Evolutionary conservation across 64 coral and sea anemone species (phyloP), one percentile per base, ranked within the genome.

Genomic region (Stichodactyla mertensii): DNA sequence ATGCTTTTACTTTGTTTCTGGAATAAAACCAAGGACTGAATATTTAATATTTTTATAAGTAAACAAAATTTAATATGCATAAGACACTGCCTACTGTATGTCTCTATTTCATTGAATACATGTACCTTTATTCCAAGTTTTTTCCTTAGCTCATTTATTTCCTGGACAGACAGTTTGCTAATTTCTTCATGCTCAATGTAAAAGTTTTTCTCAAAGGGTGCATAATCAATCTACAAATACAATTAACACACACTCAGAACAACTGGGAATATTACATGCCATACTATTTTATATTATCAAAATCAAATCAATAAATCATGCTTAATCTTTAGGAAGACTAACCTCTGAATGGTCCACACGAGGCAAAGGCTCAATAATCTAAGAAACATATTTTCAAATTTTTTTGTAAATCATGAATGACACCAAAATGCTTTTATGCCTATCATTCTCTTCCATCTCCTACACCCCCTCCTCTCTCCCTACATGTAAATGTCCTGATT

Each of bases 351-450:
- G 97, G 83, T 99, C 97, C 51, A 99, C 88, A 59, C 87, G 71
- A 74, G 97, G 97, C 27, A 99, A 85, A 18, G 97, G 97, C 55
- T 95, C 90, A 91, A 99, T 99, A 31, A 99, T 99, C 97, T 99
- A 67, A 70, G 64, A 87, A 58, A 53, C 14, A 58, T 55, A 84
- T 22, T 55, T 80, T 22, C 28, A 52, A 14, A 19, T 54, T 45
- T 45, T 52, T 7, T 31, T 81, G 54, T 45, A 45, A 45, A 45
- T 45, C 36, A 45, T 45, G 36, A 45, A 45, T 45, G 36, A 45
- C 36, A 45, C 36, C 36, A 45, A 45, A 45, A 45, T 45, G 36
- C 36, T 45, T 3, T 45, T 45, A 4, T 45, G 36, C 36, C 36
- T 45, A 45, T 45, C 36, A 45, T 4, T 2, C 36, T 45, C 36